Evolutionary conservation across 2,888 invertebrate genomes (phyloP).

Genomic region (Brachyopa scutellaris): DNA sequence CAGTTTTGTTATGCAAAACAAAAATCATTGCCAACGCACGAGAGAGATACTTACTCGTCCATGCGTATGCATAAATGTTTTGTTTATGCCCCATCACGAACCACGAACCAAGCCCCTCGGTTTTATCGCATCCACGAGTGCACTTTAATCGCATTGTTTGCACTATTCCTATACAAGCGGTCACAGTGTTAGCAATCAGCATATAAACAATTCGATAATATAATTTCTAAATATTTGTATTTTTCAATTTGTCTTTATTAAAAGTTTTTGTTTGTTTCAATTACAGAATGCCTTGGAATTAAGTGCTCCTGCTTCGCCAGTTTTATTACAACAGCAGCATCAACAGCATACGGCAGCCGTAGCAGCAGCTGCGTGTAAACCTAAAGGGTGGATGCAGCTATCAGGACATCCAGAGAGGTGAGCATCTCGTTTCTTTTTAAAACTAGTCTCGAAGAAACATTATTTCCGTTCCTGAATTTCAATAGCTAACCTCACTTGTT

Average conservation of each 20-base stretch:
- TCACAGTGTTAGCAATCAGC: slow-evolving; percentile 4
- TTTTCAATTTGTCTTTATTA: not conserved
- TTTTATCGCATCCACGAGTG: not conserved
- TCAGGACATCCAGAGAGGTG: slow-evolving; percentile 92
- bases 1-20: slow-evolving; percentile 17
- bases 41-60: not conserved
- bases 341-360: slow-evolving; percentile 83
- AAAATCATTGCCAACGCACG: not conserved
- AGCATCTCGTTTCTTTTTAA: slow-evolving; percentile 8
- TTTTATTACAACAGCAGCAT: slow-evolving; percentile 87
- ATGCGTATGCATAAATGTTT: not conserved
- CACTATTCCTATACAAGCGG: not conserved
- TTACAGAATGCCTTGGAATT: slow-evolving; percentile 95
- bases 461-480: too few species aligned
- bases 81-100: not conserved
- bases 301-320: slow-evolving; percentile 94
- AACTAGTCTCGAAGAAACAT: too few species aligned
- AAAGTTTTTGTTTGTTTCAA: slow-evolving; percentile 76
- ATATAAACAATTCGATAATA: slow-evolving; percentile 2
- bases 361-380: slow-evolving; percentile 77
- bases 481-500: too few species aligned
- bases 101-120: not conserved
- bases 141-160: slow-evolving; percentile 5
- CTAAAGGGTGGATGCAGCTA: slow-evolving; percentile 91
- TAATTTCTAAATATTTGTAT: slow-evolving; percentile 22